Evolutionary conservation across 2,113 vertebrate species (phyloP), one percentile per base, ranked within the genome.

Genomic region (Embiotoca jacksoni): DNA sequence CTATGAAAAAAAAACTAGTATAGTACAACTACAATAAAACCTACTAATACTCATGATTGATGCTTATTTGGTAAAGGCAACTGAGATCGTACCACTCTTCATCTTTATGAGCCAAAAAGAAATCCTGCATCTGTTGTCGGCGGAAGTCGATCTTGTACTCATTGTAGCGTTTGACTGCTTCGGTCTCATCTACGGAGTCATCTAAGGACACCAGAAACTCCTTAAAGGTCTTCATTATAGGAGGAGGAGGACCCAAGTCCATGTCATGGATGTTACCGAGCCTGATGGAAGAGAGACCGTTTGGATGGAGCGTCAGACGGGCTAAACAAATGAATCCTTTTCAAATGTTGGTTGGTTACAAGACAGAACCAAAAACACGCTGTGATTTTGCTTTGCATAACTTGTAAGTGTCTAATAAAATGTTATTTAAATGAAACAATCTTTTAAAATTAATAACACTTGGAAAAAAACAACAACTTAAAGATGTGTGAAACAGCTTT

Each of bases 81-180:
- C 52, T 75, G 54, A 80, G 72, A 65, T 78, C 96, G 89, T 95
- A 98, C 97, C 97, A 98, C 95, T 98, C 97, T 92, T 98, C 96
- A 31, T 97, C 96, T 91, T 98, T 98, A 89, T 98, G 97, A 52
- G 96, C 95, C 85, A 98, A 89, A 92, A 98, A 98, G 93, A 98
- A 98, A 41, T 98, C 97, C 86, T 98, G 97, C 96, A 98, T 97
- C 94, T 98, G 97, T 88, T 98, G 97, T 3, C 97, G 94, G 7
- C 97, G 94, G 82, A 97, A 98, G 75, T 98, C 97, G 4, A 97
- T 89, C 91, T 98, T 98, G 82, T 98, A 98, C 75, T 98, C 97
- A 30, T 98, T 98, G 84, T 98, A 98, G 41, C 96, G 96, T 72
- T 97, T 96, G 1, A 98, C 97, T 0, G 97, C 96, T 89, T 98